Percentiles rank a stretch among this genome's conserved stretches.
These are phyloP conservation scores for Geotrupes spiniger DNA, from an alignment of 2,888 invertebrate genomes.

Conservation along the genomic window DNA sequence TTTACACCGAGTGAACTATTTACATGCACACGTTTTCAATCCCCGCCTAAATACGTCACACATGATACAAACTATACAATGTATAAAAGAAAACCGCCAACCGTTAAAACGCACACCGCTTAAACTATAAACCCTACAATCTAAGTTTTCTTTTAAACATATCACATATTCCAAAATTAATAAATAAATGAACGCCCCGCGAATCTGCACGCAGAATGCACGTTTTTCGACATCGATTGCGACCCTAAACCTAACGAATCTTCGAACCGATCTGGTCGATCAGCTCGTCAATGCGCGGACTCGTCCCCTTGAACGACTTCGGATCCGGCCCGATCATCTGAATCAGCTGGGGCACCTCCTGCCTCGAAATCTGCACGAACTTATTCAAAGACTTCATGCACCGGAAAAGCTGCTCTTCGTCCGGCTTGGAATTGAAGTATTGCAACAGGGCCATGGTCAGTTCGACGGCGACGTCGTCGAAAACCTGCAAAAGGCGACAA, in stretches of 20 bases:
- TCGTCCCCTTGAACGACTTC: slow-evolving; percentile 75
- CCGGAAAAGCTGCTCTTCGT: slow-evolving; percentile 77
- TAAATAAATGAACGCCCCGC: not conserved
- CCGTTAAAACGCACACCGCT: slow-evolving; percentile 5
- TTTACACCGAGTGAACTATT: too few species aligned
- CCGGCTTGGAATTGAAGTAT: slow-evolving; percentile 76
- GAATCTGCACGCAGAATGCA: too few species aligned
- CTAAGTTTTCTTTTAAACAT: not conserved
- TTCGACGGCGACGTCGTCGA: slow-evolving; percentile 91
- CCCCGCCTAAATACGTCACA: too few species aligned
- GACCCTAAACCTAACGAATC: slow-evolving; percentile 54
- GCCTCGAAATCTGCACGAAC: slow-evolving; percentile 71
- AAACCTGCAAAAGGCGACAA: slow-evolving; percentile 72
- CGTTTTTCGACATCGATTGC: slow-evolving; percentile 2
- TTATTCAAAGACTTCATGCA: slow-evolving; percentile 73
- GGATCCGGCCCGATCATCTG: slow-evolving; percentile 91
- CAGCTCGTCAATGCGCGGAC: slow-evolving; percentile 75
- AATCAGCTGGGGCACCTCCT: slow-evolving; percentile 84
- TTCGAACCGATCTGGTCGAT: slow-evolving; percentile 72
- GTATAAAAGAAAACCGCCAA: slow-evolving; percentile 16
- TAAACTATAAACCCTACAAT: slow-evolving; percentile 3
- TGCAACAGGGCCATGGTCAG: slow-evolving; percentile 88
- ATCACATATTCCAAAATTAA: slow-evolving; percentile 1
- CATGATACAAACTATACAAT: not conserved
- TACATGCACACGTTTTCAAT: too few species aligned